These are phyloP conservation scores for Reticulitermes speratus DNA, from an alignment of 1,140 invertebrate genomes.

Conservation along the genomic window DNA sequence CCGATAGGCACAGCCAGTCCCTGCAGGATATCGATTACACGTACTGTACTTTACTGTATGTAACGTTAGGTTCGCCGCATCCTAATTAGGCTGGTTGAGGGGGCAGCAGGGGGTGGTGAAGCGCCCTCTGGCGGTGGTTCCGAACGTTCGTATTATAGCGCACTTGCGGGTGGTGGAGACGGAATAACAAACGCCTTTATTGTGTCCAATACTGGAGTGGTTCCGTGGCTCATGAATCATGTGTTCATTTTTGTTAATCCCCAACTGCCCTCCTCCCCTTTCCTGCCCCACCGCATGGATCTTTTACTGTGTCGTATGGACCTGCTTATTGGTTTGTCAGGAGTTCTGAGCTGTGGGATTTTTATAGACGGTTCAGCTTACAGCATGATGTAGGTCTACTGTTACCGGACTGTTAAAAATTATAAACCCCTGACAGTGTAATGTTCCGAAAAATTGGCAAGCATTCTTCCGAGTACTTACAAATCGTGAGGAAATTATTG, in stretches of 20 bases:
- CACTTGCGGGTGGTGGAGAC: conserved; percentile 5
- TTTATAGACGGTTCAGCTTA: no score
- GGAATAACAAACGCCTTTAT: conserved; percentile 16
- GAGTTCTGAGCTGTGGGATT: not conserved
- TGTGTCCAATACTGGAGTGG: conserved; percentile 17
- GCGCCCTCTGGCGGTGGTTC: not conserved
- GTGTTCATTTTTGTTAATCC: conserved; percentile 16
- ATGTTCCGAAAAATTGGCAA: no score
- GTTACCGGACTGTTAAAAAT: no score
- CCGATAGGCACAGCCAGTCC: not conserved
- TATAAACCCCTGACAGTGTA: no score
- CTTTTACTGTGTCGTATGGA: not conserved
- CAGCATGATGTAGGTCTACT: no score
- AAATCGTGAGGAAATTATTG: no score
- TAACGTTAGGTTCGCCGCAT: conserved; percentile 9
- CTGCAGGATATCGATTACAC: not conserved
- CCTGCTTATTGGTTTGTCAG: not conserved
- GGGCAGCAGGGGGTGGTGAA: not conserved
- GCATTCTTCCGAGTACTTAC: no score
- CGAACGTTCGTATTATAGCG: not conserved
- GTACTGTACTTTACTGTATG: conserved; percentile 11
- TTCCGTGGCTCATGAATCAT: not conserved
- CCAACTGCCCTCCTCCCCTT: not conserved
- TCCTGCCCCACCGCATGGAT: not conserved
- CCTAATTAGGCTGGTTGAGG: conserved; percentile 3